Evolutionary conservation across 2,797 vertebrate genomes (phyloP).

Genomic region (Dendrocincla fuliginosa): DNA sequence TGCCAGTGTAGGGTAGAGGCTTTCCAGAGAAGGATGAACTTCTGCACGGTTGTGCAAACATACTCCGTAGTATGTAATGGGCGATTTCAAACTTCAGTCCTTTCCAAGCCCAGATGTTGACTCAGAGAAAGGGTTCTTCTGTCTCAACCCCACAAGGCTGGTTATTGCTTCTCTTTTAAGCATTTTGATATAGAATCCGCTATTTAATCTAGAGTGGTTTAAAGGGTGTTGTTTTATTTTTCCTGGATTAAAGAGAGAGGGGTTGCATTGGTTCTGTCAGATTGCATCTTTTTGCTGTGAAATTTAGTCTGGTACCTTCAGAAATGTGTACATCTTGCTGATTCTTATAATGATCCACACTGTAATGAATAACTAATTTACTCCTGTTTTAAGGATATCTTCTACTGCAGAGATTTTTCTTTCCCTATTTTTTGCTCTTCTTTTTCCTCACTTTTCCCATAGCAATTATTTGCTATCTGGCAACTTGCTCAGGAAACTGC

Average conservation of each 20-base stretch:
- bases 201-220: neutral
- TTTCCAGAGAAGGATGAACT: neutral
- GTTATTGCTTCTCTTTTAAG: neutral
- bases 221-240: neutral
- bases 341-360: neutral
- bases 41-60: neutral
- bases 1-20: neutral
- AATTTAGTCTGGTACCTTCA: neutral
- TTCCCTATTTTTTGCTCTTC: neutral
- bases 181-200: neutral
- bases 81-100: neutral
- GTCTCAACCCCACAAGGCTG: neutral
- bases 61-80: neutral
- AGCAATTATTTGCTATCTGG: neutral
- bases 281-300: rapidly evolving
- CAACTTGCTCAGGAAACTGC: neutral
- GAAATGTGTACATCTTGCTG: neutral
- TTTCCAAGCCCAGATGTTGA: neutral
- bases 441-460: neutral
- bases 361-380: neutral
- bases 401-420: neutral
- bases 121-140: neutral
- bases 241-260: neutral
- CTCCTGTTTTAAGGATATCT: neutral
- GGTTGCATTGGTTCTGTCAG: neutral